Base-by-base conservation (phyloP, 30 jellyfish, hydroid and myxozoan genomes). In the Aurelia aurita complex sp. Pacific region DNA sequence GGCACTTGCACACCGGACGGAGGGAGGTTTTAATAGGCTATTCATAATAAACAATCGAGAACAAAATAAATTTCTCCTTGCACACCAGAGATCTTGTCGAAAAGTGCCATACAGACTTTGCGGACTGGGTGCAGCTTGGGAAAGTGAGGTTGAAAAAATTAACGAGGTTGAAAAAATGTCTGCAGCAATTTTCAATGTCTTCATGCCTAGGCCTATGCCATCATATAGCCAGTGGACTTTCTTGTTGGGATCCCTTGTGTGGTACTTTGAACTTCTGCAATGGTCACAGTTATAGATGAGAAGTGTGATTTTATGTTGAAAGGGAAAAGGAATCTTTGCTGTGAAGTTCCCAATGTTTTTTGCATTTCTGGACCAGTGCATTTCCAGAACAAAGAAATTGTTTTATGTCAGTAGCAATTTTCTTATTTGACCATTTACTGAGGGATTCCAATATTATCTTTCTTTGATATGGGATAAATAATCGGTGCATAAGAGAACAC, bases 141-240 rank as follows among this genome's bases (percentile, higher is more conserved):
- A 40, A 40, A 9, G 52, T 40, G 16, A 8, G 10, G 82, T 23
- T 23, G 66, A 55, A 5, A 71, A 23, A 34, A 71, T 69, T 69
- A 36, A 69, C 50, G 66, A 71, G 82, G 82, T 71, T 71, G 82
- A 51, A 15, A 71, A 18, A 42, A 71, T 71, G 82, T 71, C 82
- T 71, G 23, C 77, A 67, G 77, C 77, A 33, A 67, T 34, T 67
- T 67, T 67, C 77, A 67, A 55, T 40, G 52, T 0, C 52, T 18
- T 33, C 50, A 71, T 33, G 82, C 82, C 67, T 71, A 71, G n/a
- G n/a, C n/a, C n/a, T 71, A 23, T 23, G 40, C 66, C 67, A 32
- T 71, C 82, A 43, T 71, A 71, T 71, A 71, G 82, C 82, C 82
- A 71, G 82, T 71, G 82, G 82, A 71, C 29, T 71, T 71, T 1